Conservation (phyloP, 2,113 vertebrate species). For the Paraplagusia blochii region DNA sequence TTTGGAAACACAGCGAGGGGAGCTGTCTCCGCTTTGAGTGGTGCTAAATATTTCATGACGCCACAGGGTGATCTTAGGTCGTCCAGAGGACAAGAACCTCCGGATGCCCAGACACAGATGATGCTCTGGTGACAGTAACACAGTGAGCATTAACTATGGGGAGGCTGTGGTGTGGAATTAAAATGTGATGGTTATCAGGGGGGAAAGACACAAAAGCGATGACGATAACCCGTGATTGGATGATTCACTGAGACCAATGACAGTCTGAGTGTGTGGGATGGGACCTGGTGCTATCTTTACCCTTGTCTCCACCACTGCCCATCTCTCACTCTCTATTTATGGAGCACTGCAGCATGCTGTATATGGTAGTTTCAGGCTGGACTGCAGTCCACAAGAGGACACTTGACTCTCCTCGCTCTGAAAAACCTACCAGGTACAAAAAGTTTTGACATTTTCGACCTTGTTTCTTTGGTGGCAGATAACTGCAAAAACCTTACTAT, state of each 20-base stretch:
- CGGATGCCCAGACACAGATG: conserved; percentile 41
- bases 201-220: conserved; percentile 25
- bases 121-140: conserved; percentile 28
- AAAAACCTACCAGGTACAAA: conserved; percentile 39
- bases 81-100: conserved; percentile 13
- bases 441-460: conserved; percentile 17
- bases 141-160: conserved; percentile 21
- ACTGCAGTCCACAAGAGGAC: conserved; percentile 65
- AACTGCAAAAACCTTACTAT: conserved; percentile 12
- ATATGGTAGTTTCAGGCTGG: conserved; percentile 57
- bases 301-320: conserved; percentile 59
- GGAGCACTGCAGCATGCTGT: conserved; percentile 52
- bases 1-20: conserved; percentile 16
- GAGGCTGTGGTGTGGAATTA: conserved; percentile 17
- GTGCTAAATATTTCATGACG: conserved; percentile 50
- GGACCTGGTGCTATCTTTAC: conserved; percentile 69
- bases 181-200: conserved; percentile 1
- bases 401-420: conserved; percentile 54
- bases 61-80: conserved; percentile 39
- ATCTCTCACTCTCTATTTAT: conserved; percentile 67
- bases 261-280: conserved; percentile 63
- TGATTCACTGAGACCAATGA: conserved; percentile 68
- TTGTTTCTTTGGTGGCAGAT: conserved; percentile 32
- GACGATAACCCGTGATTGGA: conserved; percentile 56
- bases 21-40: conserved; percentile 18